Evolutionary conservation across 1,140 invertebrate genomes (phyloP).

Genomic region (Bombus breviceps): DNA sequence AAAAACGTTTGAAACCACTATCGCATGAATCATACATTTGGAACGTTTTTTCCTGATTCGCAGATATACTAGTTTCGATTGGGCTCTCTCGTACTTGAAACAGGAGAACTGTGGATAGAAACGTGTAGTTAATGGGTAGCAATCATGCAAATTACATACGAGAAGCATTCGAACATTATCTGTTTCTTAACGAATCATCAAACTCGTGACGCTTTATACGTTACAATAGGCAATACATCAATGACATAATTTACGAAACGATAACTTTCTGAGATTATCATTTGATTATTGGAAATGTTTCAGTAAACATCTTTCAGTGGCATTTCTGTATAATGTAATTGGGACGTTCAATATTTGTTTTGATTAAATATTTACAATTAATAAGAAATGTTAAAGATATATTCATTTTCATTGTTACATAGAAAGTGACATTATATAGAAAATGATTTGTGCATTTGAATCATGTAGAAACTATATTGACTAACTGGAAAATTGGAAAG

Average conservation of each 20-base stretch:
- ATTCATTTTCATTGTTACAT: not conserved
- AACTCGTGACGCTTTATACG: not conserved
- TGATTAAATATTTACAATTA: too few species aligned
- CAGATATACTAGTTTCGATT: not conserved
- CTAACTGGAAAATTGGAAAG: too few species aligned
- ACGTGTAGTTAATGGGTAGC: not conserved
- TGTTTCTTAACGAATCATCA: not conserved
- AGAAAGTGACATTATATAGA: too few species aligned
- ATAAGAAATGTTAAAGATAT: too few species aligned
- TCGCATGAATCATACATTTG: conserved; percentile 39
- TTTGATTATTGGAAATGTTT: not conserved
- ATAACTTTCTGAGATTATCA: not conserved
- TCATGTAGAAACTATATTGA: too few species aligned
- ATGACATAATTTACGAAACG: not conserved
- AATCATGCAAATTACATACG: not conserved
- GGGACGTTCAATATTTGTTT: not conserved
- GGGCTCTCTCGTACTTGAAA: not conserved
- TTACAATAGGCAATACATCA: not conserved
- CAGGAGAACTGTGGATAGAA: not conserved
- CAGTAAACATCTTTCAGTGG: not conserved
- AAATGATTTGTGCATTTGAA: too few species aligned
- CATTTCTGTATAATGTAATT: not conserved
- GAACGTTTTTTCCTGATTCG: not conserved
- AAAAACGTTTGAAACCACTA: not conserved
- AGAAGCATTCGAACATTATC: not conserved